phyloP scores from a whole-genome alignment of 2,113 vertebrate species.

The Rhineura floridana region DNA sequence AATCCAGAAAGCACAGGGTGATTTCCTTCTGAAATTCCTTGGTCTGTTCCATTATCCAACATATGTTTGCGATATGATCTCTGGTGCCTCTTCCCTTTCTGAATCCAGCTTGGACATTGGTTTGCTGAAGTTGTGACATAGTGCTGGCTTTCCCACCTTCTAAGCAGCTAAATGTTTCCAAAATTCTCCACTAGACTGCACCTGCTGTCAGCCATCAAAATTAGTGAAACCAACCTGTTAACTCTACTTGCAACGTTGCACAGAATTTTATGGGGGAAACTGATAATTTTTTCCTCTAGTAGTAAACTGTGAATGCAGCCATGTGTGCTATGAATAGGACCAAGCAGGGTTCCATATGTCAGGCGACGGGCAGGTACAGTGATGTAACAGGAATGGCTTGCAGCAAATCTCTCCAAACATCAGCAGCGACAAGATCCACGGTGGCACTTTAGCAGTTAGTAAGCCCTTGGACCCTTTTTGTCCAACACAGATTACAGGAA shows the following conservation, averaged over 20 bases:
- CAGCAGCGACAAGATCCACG: background rate
- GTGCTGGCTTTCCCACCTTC: background rate
- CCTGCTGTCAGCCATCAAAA: background rate
- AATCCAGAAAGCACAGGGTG: too few relatives aligned
- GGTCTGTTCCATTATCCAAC: too few relatives aligned
- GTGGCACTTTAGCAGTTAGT: background rate
- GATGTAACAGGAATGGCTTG: background rate
- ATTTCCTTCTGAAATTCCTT: too few relatives aligned
- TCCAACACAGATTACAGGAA: background rate
- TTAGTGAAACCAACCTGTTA: background rate
- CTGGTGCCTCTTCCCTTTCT: too few relatives aligned
- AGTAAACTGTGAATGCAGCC: background rate
- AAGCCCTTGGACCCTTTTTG: background rate
- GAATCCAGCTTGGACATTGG: background rate
- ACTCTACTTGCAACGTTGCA: background rate
- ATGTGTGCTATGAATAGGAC: background rate
- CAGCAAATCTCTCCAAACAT: background rate
- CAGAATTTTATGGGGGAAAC: too few relatives aligned
- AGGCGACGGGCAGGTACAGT: background rate
- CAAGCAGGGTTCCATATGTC: background rate
- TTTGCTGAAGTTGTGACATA: background rate
- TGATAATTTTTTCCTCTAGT: background rate
- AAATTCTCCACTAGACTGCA: background rate
- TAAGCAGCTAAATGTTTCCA: background rate
- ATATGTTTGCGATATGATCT: too few relatives aligned